phyloP scores from a whole-genome alignment of 2,797 vertebrate genomes.

The Danio kyathit region DNA sequence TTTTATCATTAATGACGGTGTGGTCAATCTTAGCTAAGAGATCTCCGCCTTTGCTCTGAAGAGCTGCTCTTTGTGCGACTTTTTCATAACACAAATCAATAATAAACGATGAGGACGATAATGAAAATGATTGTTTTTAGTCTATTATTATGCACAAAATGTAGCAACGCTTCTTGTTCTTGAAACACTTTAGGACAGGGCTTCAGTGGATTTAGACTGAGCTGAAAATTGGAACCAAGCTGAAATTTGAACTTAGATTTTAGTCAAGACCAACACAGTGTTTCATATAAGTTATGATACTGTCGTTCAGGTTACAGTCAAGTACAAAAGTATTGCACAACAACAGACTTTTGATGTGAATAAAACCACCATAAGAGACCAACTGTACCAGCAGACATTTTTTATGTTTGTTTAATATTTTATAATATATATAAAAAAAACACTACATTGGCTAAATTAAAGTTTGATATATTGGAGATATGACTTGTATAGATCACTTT shows the following conservation, averaged over 20 bases:
- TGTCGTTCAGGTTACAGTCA: neutral
- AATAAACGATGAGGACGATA: constrained; percentile 1
- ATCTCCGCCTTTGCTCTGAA: constrained; percentile 13
- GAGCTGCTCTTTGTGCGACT: constrained; percentile 23
- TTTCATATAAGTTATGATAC: neutral
- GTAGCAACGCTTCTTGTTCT: neutral
- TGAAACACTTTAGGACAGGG: neutral
- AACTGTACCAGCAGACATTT: too few relatives aligned
- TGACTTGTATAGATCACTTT: too few relatives aligned
- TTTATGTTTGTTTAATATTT: too few relatives aligned
- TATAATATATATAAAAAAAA: too few relatives aligned
- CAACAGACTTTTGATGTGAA: too few relatives aligned
- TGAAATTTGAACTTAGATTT: neutral
- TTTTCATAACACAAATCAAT: constrained; percentile 19
- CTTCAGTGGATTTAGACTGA: neutral
- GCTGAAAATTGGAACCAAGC: neutral
- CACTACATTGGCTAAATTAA: too few relatives aligned
- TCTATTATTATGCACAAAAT: neutral
- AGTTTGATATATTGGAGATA: too few relatives aligned
- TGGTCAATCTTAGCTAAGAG: constrained; percentile 37
- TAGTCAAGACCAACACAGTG: neutral
- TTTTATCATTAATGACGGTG: constrained; percentile 33
- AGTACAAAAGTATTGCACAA: neutral
- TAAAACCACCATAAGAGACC: too few relatives aligned
- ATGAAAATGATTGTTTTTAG: neutral